Evolutionary conservation across 1,140 invertebrate genomes (phyloP), one percentile per base, ranked within the genome.

Genomic region (Calycopis cecrops): DNA sequence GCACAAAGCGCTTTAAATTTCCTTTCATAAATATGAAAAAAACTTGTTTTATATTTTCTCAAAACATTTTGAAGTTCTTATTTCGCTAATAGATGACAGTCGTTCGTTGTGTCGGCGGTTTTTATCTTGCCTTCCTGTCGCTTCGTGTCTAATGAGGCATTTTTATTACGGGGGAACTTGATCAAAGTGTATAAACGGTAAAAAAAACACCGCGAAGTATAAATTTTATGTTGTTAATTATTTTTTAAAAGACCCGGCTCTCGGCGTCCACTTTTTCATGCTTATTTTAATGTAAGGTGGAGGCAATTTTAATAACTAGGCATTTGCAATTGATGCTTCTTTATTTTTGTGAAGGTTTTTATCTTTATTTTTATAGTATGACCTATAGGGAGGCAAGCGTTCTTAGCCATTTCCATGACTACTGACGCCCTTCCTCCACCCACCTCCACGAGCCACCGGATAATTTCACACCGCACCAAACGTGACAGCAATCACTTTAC

Each of bases 81-180:
- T 44, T 44, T 44, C 9, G 40, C 40, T 42, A 44, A 12, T 9
- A 44, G 40, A 44, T 44, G 40, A 44, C 40, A 44, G 40, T 44
- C 40, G 12, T 44, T 14, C 40, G 16, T 44, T 44, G 40, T 44
- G 14, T 14, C 40, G 40, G 16, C 12, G 9, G 14, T 44, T 44
- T 44, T 44, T 16, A 16, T 12, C 16, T 16, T 9, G 40, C 9
- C 40, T 44, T 44, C 40, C 40, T 44, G 40, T 44, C 40, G 12
- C 40, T 44, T 44, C 40, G 40, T 44, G 40, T 44, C 40, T 44
- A 44, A 44, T 44, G 40, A 44, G 48, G 34, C 34, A 35, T 50
- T 35, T 49, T 12, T 35, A 34, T 50, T 50, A 50, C 48, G 0
- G 14, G 33, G 48, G 28, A 50, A 50, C 12, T 34, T 50, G 21